These are phyloP conservation scores for Platyscapa corneri DNA, from an alignment of 1,140 invertebrate genomes.

Conservation along the genomic window DNA sequence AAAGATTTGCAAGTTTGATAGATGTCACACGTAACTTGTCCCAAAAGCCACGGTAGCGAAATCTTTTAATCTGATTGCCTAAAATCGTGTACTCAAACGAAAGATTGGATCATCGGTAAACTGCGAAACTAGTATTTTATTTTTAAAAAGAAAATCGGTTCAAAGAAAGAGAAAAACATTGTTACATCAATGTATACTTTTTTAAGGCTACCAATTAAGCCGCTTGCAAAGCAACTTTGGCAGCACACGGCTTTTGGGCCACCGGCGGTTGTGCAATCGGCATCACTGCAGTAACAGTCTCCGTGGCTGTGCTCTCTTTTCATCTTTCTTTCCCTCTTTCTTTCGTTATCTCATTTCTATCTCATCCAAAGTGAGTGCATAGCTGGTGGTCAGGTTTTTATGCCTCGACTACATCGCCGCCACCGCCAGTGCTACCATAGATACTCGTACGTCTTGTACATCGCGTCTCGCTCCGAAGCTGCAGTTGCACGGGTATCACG, in stretches of 20 bases:
- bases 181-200: not conserved
- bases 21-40: too few relatives aligned
- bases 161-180: not conserved
- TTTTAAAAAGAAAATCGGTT: not conserved
- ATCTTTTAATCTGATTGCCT: too few relatives aligned
- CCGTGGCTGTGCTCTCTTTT: constrained; percentile 42
- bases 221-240: not conserved
- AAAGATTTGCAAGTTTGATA: too few relatives aligned
- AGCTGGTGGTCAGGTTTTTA: not conserved
- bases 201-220: not conserved
- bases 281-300: not conserved
- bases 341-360: not conserved
- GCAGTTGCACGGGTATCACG: constrained; percentile 5
- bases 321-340: constrained; percentile 47
- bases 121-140: too few relatives aligned
- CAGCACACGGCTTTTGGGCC: not conserved
- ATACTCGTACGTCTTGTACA: not conserved
- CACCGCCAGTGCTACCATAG: constrained; percentile 14
- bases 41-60: too few relatives aligned
- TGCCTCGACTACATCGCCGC: constrained; percentile 17
- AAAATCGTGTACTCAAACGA: too few relatives aligned
- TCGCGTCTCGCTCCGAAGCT: not conserved
- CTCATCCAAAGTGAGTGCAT: not conserved
- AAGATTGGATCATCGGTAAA: too few relatives aligned
- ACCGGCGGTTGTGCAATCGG: not conserved